Base-by-base conservation (phyloP, 2,888 invertebrate genomes). In the Catocala sponsa region DNA sequence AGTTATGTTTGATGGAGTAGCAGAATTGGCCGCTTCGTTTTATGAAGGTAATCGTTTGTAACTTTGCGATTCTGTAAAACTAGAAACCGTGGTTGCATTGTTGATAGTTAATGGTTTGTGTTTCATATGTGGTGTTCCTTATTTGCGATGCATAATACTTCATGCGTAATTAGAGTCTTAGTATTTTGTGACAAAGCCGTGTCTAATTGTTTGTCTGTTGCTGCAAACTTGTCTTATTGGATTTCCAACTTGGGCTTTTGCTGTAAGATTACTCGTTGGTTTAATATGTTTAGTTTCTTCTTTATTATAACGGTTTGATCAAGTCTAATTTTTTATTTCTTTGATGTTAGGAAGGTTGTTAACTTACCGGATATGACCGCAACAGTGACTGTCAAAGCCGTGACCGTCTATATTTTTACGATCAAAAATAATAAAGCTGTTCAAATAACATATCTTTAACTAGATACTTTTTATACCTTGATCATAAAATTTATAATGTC, bases 31-130 rank as follows among this genome's bases (percentile, higher is more conserved):
- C 60, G 60, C 59, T 64, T 50, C 68, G 69, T 71, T 76, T 74
- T 74, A 62, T 63, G 63, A 46, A 77, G 76, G 78, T 76, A 76
- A 76, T 76, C 78, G 76, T 72, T 76, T 71, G 76, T 38, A 59
- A 69, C 76, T 48, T 63, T 46, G 74, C 73, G 58, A 74, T 76
- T 77, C 69, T 68, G 71, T 74, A 63, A 60, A 71, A 65, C 68
- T 74, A 76, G 74, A 71, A 65, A 77, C 66, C 64, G 74, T 77
- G 62, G 50, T 59, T 63, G 58, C 48, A 74, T 76, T 75, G 77
- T 75, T 68, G 51, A 25, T 6, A 15, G n/a, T 33, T 54, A 33
- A 59, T 48, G 47, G 46, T 32, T 50, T 46, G 6, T 25, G 51
- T 58, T 10, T 53, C 5, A 42, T 38, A 35, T 35, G 48, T 11